These are phyloP conservation scores for Acleris emargana DNA, from an alignment of 2,888 invertebrate genomes.

Conservation along the genomic window DNA sequence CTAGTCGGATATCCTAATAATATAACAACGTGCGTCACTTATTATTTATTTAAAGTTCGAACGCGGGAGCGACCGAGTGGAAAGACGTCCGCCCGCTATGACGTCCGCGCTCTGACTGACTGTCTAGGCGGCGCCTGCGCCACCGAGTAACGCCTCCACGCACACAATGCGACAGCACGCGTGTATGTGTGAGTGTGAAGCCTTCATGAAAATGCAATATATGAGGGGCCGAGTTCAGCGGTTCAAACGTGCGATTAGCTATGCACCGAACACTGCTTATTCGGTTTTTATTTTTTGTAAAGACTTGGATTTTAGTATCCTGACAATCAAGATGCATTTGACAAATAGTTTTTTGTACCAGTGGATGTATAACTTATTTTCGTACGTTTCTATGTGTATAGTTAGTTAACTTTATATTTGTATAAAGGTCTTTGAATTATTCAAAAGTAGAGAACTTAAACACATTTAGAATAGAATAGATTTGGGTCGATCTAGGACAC, in stretches of 20 bases:
- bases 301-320: not conserved
- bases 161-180: conserved; percentile 50
- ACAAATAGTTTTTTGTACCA: no score
- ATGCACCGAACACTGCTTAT: conserved; percentile 15
- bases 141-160: conserved; percentile 64
- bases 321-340: no score
- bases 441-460: no score
- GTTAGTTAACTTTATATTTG: no score
- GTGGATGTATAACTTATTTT: no score
- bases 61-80: conserved; percentile 35
- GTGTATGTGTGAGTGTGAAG: conserved; percentile 51
- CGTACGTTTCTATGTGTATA: no score
- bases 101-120: conserved; percentile 63
- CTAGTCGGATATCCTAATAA: conserved; percentile 69
- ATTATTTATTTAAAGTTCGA: conserved; percentile 45
- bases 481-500: no score
- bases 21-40: conserved; percentile 66
- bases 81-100: conserved; percentile 55
- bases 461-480: no score
- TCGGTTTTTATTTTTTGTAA: conserved; percentile 21
- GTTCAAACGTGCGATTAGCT: conserved; percentile 31
- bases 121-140: conserved; percentile 71
- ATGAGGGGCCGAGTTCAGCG: conserved; percentile 41
- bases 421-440: no score
- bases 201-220: conserved; percentile 75